Percentiles rank a stretch among this genome's conserved stretches.
phyloP scores from a whole-genome alignment of 2,797 vertebrate species.

The Hemitrygon akajei region DNA sequence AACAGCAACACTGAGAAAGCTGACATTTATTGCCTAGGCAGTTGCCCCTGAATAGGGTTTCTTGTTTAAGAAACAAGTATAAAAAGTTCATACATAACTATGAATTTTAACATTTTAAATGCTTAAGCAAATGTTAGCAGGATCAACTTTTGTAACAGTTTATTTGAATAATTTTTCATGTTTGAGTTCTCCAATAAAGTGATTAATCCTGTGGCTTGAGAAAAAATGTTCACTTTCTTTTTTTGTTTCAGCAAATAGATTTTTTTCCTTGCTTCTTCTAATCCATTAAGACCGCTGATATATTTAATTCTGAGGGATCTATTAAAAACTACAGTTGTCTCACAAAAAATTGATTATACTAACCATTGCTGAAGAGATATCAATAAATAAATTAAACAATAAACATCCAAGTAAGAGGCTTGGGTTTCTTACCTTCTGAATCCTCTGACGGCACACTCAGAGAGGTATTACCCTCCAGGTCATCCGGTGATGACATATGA shows the following conservation, averaged over 20 bases:
- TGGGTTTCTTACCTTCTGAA: constrained; percentile 4
- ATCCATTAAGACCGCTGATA: too few species aligned
- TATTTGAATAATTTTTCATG: background rate
- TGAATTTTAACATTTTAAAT: background rate
- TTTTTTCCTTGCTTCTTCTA: background rate
- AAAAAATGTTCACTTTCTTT: background rate
- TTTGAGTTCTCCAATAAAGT: background rate
- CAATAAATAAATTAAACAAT: background rate
- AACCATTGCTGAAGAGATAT: background rate
- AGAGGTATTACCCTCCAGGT: background rate
- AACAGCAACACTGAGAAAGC: background rate
- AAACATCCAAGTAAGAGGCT: background rate
- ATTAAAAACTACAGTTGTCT: background rate
- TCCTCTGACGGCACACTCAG: background rate
- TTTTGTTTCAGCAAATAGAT: background rate
- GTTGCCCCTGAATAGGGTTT: background rate
- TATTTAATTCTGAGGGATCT: background rate
- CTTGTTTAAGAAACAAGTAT: background rate
- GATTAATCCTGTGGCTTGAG: background rate
- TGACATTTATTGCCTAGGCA: background rate
- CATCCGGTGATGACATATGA: background rate
- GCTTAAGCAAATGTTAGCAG: background rate
- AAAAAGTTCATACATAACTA: background rate
- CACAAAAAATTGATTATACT: background rate
- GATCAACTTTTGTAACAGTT: background rate